Percentiles rank a stretch among this genome's conserved stretches.
These are phyloP conservation scores for Cotesia typhae DNA, from an alignment of 1,140 invertebrate species.

Conservation along the genomic window DNA sequence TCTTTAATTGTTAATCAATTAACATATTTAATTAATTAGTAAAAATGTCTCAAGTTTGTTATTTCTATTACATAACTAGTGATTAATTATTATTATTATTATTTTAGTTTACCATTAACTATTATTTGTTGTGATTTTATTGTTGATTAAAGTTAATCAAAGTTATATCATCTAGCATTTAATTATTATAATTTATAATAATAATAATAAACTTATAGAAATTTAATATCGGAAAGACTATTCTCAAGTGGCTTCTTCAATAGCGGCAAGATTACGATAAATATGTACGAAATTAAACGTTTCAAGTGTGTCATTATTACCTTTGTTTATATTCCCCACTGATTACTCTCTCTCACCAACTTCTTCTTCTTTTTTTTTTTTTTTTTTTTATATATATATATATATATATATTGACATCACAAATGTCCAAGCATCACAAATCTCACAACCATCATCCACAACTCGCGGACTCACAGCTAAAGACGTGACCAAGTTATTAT, in stretches of 20 bases:
- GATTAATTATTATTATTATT: not conserved
- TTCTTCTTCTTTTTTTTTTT: no score
- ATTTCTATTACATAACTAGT: not conserved
- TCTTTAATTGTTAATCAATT: not conserved
- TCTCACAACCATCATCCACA: not conserved
- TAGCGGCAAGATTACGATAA: not conserved
- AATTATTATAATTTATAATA: not conserved
- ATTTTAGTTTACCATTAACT: not conserved
- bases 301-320: not conserved
- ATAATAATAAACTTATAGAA: not conserved
- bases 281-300: not conserved
- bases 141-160: no score
- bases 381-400: no score
- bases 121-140: no score
- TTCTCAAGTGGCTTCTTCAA: not conserved
- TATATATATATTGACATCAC: no score
- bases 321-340: not conserved
- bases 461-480: not conserved
- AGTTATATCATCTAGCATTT: no score
- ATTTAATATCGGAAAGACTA: constrained; percentile 4
- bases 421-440: no score
- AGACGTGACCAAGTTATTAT: no score
- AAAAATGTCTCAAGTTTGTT: constrained; percentile 14
- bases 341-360: not conserved
- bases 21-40: constrained; percentile 10